Conservation (phyloP, 2,888 invertebrate genomes). For the Drosophila prolongata region DNA sequence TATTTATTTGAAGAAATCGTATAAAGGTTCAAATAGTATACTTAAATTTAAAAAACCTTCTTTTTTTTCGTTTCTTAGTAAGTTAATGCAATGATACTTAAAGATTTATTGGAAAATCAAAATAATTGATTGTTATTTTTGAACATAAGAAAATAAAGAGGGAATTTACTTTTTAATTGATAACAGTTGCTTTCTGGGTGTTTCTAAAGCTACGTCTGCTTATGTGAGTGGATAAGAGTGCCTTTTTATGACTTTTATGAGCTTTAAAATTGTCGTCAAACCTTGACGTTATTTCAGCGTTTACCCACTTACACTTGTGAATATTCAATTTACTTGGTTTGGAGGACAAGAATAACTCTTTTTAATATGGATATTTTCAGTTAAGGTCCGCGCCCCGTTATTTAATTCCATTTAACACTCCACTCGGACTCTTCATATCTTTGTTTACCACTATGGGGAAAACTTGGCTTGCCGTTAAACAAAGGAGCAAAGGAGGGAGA, state of each 20-base stretch:
- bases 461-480: constrained; percentile 7
- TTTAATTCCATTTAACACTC: constrained; percentile 42
- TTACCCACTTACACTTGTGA: constrained; percentile 16
- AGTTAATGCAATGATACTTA: too few species aligned
- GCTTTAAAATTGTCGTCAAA: constrained; percentile 52
- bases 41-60: too few species aligned
- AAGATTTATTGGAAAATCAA: too few species aligned
- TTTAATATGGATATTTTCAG: constrained; percentile 10
- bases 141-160: too few species aligned
- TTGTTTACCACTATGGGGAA: constrained; percentile 26
- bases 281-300: constrained; percentile 48
- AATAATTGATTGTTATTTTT: too few species aligned
- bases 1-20: too few species aligned
- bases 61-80: too few species aligned
- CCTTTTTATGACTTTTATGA: constrained; percentile 65
- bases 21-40: too few species aligned
- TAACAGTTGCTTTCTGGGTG: not conserved
- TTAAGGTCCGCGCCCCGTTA: constrained; percentile 7
- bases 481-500: constrained; percentile 3
- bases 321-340: constrained; percentile 56
- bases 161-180: not conserved
- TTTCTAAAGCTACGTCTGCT: constrained; percentile 2
- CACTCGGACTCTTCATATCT: constrained; percentile 40
- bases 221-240: constrained; percentile 23
- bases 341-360: not conserved